Evolutionary conservation across 2,113 vertebrate genomes (phyloP).

Genomic region (Osmerus eperlanus): DNA sequence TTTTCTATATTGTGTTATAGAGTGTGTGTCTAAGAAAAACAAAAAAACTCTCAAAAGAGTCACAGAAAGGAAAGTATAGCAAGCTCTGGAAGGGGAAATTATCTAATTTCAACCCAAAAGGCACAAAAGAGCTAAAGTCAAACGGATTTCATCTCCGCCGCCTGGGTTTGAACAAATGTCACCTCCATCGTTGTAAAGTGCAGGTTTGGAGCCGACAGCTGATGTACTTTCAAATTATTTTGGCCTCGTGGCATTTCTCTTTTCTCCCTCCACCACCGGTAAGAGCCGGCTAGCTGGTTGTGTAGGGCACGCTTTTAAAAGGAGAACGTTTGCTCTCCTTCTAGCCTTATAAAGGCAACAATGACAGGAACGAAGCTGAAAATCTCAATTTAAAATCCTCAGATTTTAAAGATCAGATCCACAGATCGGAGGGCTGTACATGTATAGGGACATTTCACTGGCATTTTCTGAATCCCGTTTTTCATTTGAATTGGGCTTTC

Average conservation of each 20-base stretch:
- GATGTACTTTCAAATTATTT: constrained; percentile 43
- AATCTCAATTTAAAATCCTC: too few species aligned
- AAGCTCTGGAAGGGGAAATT: constrained; percentile 38
- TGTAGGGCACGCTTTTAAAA: constrained; percentile 18
- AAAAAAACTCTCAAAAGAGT: neutral
- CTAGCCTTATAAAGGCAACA: too few species aligned
- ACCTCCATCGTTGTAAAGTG: constrained; percentile 34
- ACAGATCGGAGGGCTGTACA: constrained; percentile 22
- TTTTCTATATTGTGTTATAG: neutral
- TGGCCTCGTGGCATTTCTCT: constrained; percentile 39
- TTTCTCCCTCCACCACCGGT: neutral
- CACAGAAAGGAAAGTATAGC: constrained; percentile 8
- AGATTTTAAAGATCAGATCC: too few species aligned
- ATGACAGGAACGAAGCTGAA: too few species aligned
- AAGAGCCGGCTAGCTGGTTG: too few species aligned
- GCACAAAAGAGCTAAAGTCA: constrained; percentile 20
- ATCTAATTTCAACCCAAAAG: constrained; percentile 39
- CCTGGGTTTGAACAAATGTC: constrained; percentile 40
- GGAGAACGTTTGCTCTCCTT: constrained; percentile 20
- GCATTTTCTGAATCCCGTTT: constrained; percentile 29
- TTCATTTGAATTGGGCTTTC: too few species aligned
- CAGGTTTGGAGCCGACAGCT: constrained; percentile 38
- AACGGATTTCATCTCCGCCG: constrained; percentile 34
- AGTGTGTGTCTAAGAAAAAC: neutral
- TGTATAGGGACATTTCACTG: constrained; percentile 28